Conservation (phyloP, 2,113 vertebrate species). For the Bos taurus region DNA sequence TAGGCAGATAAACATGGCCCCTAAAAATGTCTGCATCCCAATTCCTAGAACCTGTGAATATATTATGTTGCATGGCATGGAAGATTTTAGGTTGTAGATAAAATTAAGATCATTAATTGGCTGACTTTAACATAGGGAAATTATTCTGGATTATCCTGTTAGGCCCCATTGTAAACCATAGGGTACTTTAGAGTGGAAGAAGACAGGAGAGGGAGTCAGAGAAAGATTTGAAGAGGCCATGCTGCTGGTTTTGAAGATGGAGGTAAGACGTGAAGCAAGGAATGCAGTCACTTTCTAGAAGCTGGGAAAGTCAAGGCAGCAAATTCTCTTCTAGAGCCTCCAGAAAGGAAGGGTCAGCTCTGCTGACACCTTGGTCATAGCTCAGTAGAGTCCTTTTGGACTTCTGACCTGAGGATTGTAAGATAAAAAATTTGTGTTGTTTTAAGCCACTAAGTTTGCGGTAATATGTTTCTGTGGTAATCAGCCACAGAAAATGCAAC, state of each 20-base stretch:
- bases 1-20: neutral
- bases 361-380: neutral
- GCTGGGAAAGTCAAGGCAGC: neutral
- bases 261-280: neutral
- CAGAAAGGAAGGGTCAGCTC: neutral
- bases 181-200: neutral
- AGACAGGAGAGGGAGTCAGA: neutral
- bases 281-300: neutral
- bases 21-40: neutral
- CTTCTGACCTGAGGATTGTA: neutral
- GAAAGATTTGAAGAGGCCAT: neutral
- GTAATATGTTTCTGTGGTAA: neutral
- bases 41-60: neutral
- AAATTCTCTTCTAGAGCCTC: neutral
- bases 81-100: neutral
- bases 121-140: neutral
- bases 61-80: neutral
- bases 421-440: neutral
- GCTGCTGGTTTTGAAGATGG: neutral
- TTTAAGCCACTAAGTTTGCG: neutral
- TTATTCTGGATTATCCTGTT: neutral
- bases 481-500: neutral
- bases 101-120: neutral
- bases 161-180: neutral
- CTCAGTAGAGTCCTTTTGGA: neutral